Evolutionary conservation across 2,797 vertebrate species (phyloP), one percentile per base, ranked within the genome.

Genomic region (Holocentrus rufus): DNA sequence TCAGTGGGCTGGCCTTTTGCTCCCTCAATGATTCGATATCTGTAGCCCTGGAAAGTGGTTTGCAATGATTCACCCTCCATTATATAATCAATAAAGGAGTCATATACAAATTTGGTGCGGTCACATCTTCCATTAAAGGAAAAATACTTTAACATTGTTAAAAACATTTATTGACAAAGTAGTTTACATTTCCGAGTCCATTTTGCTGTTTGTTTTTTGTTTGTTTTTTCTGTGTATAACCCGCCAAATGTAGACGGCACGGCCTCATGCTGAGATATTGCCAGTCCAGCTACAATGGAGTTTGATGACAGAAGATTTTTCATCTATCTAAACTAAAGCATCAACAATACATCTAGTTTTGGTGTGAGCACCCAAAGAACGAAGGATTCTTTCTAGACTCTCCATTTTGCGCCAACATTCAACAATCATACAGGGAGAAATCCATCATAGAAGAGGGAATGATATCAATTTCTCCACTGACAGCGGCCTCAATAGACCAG

Each of bases 331-430:
- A 36, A 36, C 25, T 27, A 27, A 27, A 27, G 25, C 25, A 27
- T 27, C 31, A 34, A 34, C 5, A 5, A 34, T 34, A 34, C 31
- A 34, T 34, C 7, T 34, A 34, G 31, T 34, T 8, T 34, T 34
- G 5, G 5, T 34, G 31, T 6, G 31, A 34, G 7, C 25, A 27
- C 25, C 31, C 31, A 31, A 53, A 64, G 23, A 64, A 69, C 34
- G 56, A 58, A 67, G 25, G 46, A 53, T 68, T 54, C 50, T 39
- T 60, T 65, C 59, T 27, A 36, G 54, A 68, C 49, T 31, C 55
- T 77, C 61, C 69, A 57, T 34, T 34, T 34, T 34, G 25, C 25
- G 4, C 25, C 25, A 34, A 34, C 31, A 34, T 34, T 34, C 31
- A 5, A 34, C 31, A 5, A 34, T 34, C 31, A 34, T 8, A 76